phyloP scores from a whole-genome alignment of 1,140 invertebrate species.

The Marisa cornuarietis region DNA sequence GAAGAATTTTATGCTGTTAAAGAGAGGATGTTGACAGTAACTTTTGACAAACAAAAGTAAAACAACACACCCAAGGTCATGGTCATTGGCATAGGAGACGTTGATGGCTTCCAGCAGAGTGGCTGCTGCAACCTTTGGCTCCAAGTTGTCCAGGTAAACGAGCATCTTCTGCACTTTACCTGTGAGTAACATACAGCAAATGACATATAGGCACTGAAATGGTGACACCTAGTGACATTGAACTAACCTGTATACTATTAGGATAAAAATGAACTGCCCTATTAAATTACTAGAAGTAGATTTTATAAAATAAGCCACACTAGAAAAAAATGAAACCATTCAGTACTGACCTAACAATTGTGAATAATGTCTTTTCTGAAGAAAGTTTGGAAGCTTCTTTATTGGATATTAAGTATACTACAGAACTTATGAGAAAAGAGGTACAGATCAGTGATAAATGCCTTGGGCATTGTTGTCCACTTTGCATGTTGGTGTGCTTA shows the following conservation, averaged over 20 bases:
- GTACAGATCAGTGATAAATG: background rate
- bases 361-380: too few relatives aligned
- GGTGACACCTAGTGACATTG: too few relatives aligned
- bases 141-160: conserved; percentile 50
- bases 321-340: too few relatives aligned
- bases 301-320: too few relatives aligned
- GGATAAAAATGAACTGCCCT: background rate
- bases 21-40: too few relatives aligned
- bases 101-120: conserved; percentile 60
- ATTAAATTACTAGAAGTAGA: too few relatives aligned
- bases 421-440: too few relatives aligned
- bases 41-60: background rate
- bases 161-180: conserved; percentile 63
- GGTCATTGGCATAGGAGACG: conserved; percentile 51
- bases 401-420: too few relatives aligned
- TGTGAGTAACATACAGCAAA: conserved; percentile 30
- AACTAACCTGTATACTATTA: background rate
- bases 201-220: too few relatives aligned
- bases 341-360: too few relatives aligned
- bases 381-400: too few relatives aligned
- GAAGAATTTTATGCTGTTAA: background rate
- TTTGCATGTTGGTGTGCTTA: conserved; percentile 23
- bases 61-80: conserved; percentile 59
- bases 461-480: background rate
- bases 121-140: conserved; percentile 47